A percentile compares a stretch with the other conserved stretches of the same genome.
Evolutionary conservation across 2,888 invertebrate genomes (phyloP).

Genomic region (Heliconius hortense): DNA sequence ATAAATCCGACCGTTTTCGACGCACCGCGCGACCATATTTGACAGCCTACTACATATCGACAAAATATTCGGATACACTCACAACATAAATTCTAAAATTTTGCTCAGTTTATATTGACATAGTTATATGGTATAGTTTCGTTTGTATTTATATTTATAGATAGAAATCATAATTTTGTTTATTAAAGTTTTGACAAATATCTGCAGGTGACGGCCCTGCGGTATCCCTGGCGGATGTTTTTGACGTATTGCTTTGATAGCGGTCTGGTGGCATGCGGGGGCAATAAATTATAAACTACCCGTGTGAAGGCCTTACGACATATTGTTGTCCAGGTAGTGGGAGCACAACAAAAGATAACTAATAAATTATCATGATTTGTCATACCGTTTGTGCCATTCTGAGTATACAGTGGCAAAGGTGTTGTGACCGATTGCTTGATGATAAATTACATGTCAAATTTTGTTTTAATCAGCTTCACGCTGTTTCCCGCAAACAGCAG

Average conservation of each 20-base stretch:
- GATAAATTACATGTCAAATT: neutral
- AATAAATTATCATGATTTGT: conserved; percentile 28
- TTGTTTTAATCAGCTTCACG: neutral
- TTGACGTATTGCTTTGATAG: conserved; percentile 78
- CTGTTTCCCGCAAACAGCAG: too few species aligned
- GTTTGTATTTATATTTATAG: conserved; percentile 33
- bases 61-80: conserved; percentile 61
- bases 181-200: conserved; percentile 77
- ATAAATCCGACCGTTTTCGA: conserved; percentile 67
- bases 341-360: conserved; percentile 35
- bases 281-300: conserved; percentile 63
- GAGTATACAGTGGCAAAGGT: conserved; percentile 19
- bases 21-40: conserved; percentile 62
- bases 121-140: conserved; percentile 48
- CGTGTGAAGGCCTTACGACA: conserved; percentile 37
- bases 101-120: conserved; percentile 12
- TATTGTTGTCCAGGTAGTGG: conserved; percentile 37
- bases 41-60: conserved; percentile 71
- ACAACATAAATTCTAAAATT: conserved; percentile 33
- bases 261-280: conserved; percentile 62
- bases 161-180: conserved; percentile 51
- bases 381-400: conserved; percentile 13
- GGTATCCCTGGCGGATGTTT: conserved; percentile 73
- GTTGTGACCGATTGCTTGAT: conserved; percentile 8
- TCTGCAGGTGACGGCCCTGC: conserved; percentile 76